phyloP scores from a whole-genome alignment of 2,888 invertebrate genomes.

The Apoda limacodes region DNA sequence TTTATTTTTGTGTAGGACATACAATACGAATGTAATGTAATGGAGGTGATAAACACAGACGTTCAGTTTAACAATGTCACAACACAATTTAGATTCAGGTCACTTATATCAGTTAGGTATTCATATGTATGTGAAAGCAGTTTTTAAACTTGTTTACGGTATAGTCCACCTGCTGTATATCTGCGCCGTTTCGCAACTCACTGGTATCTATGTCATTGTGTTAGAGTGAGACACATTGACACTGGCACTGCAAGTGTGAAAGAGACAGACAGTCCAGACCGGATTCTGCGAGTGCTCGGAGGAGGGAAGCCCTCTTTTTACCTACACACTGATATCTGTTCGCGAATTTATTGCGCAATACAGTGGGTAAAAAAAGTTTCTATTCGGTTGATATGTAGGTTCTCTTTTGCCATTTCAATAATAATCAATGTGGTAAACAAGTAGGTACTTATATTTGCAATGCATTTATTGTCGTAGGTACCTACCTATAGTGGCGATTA shows the following conservation, averaged over 20 bases:
- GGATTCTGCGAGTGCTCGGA: conserved; percentile 62
- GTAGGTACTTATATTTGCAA: no score
- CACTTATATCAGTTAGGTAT: conserved; percentile 34
- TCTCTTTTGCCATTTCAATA: no score
- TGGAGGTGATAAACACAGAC: no score
- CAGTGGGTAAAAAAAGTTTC: conserved; percentile 55
- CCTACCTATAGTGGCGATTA: no score
- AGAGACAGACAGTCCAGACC: conserved; percentile 38
- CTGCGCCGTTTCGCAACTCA: conserved; percentile 66
- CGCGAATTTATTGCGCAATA: conserved; percentile 67
- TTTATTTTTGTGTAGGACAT: no score
- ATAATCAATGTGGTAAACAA: no score
- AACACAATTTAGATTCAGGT: no score
- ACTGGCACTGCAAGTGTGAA: conserved; percentile 21
- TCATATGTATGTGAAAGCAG: conserved; percentile 58
- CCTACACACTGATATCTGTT: conserved; percentile 59
- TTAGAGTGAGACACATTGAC: conserved; percentile 31
- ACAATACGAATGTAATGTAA: no score
- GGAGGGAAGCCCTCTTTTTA: conserved; percentile 49
- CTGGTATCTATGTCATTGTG: conserved; percentile 63
- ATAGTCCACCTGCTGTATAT: conserved; percentile 69
- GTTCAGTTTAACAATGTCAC: no score
- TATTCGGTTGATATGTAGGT: no score
- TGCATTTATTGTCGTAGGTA: no score
- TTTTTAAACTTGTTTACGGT: conserved; percentile 63